Percentiles rank a stretch among this genome's conserved stretches.
Conservation (phyloP, 2,888 invertebrate genomes). For the Noctua pronuba region DNA sequence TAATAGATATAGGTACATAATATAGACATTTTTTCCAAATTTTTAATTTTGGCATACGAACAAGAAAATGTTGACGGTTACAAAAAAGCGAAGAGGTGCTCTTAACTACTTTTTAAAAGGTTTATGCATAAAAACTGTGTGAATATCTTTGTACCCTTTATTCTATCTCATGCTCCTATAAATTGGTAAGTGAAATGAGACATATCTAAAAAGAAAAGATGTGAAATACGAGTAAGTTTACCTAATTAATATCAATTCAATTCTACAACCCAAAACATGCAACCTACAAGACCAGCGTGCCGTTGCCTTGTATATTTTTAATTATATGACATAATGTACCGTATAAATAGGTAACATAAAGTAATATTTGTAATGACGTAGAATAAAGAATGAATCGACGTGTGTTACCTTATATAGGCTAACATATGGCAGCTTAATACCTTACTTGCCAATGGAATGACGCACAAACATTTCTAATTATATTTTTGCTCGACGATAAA, state of each 20-base stretch:
- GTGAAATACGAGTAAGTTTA: background rate
- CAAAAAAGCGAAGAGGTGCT: background rate
- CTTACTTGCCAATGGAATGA: conserved; percentile 42
- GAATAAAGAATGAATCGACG: conserved; percentile 8
- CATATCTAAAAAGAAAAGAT: background rate
- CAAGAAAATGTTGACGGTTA: background rate
- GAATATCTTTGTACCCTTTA: background rate
- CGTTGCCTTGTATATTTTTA: background rate
- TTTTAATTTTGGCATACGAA: background rate
- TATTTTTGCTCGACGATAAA: conserved; percentile 10
- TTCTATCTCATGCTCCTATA: background rate
- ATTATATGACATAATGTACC: background rate
- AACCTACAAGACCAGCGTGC: background rate
- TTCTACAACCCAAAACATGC: background rate
- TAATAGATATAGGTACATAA: background rate
- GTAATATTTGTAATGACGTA: conserved; percentile 19
- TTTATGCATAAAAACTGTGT: background rate
- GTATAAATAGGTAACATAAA: background rate
- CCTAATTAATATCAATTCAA: background rate
- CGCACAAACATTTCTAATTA: conserved; percentile 30
- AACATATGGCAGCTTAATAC: conserved; percentile 40
- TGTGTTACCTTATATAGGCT: conserved; percentile 40
- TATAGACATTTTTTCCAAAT: background rate
- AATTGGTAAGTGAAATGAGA: background rate
- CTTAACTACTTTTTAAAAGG: background rate